A percentile compares a stretch with the other conserved stretches of the same genome.
These are phyloP conservation scores for Gymnocypris eckloni DNA, from an alignment of 2,797 vertebrate species.

Conservation along the genomic window DNA sequence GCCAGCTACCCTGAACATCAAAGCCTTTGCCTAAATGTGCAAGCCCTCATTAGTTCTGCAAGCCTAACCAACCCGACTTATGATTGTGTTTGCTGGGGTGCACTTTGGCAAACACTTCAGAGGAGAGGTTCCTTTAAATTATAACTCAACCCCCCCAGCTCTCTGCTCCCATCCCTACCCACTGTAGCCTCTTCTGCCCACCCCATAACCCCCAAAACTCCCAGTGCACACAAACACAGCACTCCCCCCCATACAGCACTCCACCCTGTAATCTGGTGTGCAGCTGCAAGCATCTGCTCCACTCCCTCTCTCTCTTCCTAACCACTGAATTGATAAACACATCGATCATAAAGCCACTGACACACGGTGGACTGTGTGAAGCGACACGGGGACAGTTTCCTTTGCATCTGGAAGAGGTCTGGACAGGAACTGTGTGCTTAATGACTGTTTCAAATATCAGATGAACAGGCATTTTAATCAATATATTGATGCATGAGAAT, in stretches of 20 bases:
- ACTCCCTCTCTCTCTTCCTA: conserved; percentile 67
- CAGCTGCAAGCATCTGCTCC: conserved; percentile 84
- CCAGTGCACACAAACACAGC: conserved; percentile 61
- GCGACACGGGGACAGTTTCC: conserved; percentile 62
- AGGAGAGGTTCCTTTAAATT: conserved; percentile 83
- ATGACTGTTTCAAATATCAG: background rate
- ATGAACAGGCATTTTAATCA: background rate
- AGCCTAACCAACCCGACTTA: conserved; percentile 83
- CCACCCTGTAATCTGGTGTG: conserved; percentile 84
- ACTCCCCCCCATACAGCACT: conserved; percentile 68
- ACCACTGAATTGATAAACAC: conserved; percentile 80
- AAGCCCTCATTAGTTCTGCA: conserved; percentile 87
- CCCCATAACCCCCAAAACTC: conserved; percentile 62
- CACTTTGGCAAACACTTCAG: conserved; percentile 85
- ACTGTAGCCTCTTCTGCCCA: conserved; percentile 74
- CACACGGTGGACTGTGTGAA: conserved; percentile 68
- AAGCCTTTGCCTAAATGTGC: conserved; percentile 78
- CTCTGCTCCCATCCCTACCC: conserved; percentile 68
- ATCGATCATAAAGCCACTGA: conserved; percentile 76
- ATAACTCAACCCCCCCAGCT: conserved; percentile 72
- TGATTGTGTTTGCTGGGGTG: conserved; percentile 86
- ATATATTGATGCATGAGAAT: background rate
- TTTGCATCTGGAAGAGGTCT: conserved; percentile 59
- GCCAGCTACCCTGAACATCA: conserved; percentile 86
- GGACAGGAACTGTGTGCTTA: conserved; percentile 29